Conservation (phyloP, 2,888 invertebrate genomes). For the Omphaloscelis lunosa region DNA sequence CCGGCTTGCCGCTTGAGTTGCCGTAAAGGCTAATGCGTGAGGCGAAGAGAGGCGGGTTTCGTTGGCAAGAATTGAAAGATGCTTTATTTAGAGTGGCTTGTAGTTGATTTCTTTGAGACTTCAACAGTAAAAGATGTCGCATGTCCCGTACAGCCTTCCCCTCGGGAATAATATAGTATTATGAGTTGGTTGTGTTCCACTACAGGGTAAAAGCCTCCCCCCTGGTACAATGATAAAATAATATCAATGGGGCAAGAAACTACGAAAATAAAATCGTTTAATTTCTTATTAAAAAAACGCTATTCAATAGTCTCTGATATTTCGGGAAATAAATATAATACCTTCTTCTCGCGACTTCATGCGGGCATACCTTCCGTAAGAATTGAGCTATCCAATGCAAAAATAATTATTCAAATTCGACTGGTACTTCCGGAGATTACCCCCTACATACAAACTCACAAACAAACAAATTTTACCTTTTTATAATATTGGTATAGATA, state of each 20-base stretch:
- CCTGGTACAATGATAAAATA: too few relatives aligned
- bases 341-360: too few relatives aligned
- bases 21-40: slow-evolving; percentile 29
- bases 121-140: not conserved
- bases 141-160: not conserved
- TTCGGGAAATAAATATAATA: too few relatives aligned
- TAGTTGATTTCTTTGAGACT: not conserved
- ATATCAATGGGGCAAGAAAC: not conserved
- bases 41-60: not conserved
- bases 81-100: not conserved
- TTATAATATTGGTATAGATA: too few relatives aligned
- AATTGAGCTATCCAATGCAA: too few relatives aligned
- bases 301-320: too few relatives aligned
- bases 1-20: slow-evolving; percentile 42
- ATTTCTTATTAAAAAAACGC: too few relatives aligned
- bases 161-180: not conserved
- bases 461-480: too few relatives aligned
- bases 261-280: not conserved
- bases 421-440: too few relatives aligned
- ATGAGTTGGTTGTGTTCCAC: not conserved
- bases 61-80: not conserved
- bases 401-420: too few relatives aligned
- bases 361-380: too few relatives aligned
- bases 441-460: too few relatives aligned
- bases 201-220: not conserved